Evolutionary conservation across 2,797 vertebrate species (phyloP).

Genomic region (Ptychobarbus kaznakovi): DNA sequence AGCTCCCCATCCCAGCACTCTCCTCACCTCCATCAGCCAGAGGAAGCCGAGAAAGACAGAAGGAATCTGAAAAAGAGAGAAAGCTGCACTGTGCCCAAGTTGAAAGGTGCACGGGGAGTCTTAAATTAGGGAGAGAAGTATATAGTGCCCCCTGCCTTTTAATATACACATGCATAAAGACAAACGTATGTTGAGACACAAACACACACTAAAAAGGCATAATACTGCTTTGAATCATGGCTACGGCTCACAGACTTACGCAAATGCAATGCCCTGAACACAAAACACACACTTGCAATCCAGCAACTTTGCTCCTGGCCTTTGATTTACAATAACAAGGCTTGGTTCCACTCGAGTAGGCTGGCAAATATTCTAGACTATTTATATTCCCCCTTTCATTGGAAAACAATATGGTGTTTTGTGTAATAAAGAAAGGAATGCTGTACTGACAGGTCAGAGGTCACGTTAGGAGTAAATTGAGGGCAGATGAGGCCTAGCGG

Average conservation of each 20-base stretch:
- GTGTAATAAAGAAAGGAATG: constrained; percentile 78
- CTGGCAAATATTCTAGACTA: constrained; percentile 74
- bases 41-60: constrained; percentile 58
- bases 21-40: constrained; percentile 71
- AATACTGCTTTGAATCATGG: constrained; percentile 51
- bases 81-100: constrained; percentile 15
- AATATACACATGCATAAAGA: constrained; percentile 49
- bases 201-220: constrained; percentile 54
- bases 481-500: constrained; percentile 89
- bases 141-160: constrained; percentile 61
- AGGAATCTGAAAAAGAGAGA: neutral
- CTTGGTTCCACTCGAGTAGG: constrained; percentile 71
- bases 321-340: constrained; percentile 76
- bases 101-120: constrained; percentile 33
- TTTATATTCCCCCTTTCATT: constrained; percentile 80
- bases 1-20: constrained; percentile 70
- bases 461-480: constrained; percentile 91
- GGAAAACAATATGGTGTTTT: constrained; percentile 78
- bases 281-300: constrained; percentile 49
- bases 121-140: constrained; percentile 42
- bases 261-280: constrained; percentile 33
- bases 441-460: constrained; percentile 87
- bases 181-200: constrained; percentile 44
- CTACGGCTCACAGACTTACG: constrained; percentile 41
- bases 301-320: constrained; percentile 43